These are phyloP conservation scores for Conus canariensis DNA, from an alignment of 2,888 invertebrate genomes.

Conservation along the genomic window DNA sequence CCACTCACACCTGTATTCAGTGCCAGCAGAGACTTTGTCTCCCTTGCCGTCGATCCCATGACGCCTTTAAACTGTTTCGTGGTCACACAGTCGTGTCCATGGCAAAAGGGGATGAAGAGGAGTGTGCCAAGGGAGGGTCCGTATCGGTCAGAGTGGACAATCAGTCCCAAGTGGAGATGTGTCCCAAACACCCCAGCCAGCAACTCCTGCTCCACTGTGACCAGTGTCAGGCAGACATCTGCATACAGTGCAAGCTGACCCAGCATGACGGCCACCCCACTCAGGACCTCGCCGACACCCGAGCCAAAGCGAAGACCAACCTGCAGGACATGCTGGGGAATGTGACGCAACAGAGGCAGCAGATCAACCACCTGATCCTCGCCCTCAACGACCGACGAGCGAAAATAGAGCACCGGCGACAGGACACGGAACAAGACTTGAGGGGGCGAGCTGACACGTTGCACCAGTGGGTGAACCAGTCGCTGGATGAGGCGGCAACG, in stretches of 20 bases:
- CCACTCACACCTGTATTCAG: conserved; percentile 28
- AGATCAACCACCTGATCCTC: not conserved
- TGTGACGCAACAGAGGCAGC: not conserved
- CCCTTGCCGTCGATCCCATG: conserved; percentile 1
- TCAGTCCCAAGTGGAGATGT: not conserved
- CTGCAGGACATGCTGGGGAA: not conserved
- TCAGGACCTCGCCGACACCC: conserved; percentile 23
- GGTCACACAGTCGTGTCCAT: conserved; percentile 2
- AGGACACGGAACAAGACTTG: not conserved
- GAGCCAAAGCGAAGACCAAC: conserved; percentile 11
- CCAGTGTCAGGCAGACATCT: not conserved
- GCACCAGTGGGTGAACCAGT: not conserved
- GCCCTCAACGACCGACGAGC: not conserved
- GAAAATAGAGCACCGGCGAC: not conserved
- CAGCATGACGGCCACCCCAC: conserved; percentile 38
- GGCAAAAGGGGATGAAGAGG: not conserved
- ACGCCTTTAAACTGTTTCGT: not conserved
- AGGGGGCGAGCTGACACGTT: not conserved
- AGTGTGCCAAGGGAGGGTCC: not conserved
- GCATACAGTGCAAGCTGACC: conserved; percentile 38
- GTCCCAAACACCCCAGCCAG: conserved; percentile 7
- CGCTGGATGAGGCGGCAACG: not conserved
- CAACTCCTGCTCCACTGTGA: conserved; percentile 4
- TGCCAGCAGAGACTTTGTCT: conserved; percentile 11
- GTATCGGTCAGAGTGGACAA: not conserved